Evolutionary conservation across 2,797 vertebrate genomes (phyloP).

Genomic region (Characodon lateralis): DNA sequence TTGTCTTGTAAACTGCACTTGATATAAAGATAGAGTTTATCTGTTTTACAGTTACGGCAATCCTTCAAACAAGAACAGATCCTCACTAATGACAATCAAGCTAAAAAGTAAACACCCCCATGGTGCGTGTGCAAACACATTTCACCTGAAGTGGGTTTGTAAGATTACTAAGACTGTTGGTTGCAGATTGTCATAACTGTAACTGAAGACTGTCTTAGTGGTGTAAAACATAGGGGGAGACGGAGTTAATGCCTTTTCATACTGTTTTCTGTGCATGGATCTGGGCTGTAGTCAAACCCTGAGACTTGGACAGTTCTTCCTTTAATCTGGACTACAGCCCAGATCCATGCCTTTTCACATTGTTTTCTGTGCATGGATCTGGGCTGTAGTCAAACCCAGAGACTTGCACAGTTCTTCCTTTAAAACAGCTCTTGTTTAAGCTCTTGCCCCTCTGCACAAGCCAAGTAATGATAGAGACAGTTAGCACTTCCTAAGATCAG

Average conservation of each 20-base stretch:
- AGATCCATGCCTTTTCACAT: conserved; percentile 75
- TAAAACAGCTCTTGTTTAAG: conserved; percentile 77
- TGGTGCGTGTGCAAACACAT: conserved; percentile 43
- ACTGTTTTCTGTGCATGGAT: conserved; percentile 74
- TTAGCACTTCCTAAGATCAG: conserved; percentile 39
- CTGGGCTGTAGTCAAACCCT: conserved; percentile 83
- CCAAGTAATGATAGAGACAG: conserved; percentile 48
- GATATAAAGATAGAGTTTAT: conserved; percentile 5
- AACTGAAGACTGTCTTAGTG: conserved; percentile 63
- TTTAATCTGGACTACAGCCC: no score
- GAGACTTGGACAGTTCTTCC: conserved; percentile 73
- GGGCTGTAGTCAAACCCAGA: conserved; percentile 82
- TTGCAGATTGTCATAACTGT: conserved; percentile 60
- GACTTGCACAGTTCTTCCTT: conserved; percentile 72
- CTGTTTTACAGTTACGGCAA: not conserved
- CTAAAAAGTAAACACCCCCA: conserved; percentile 21
- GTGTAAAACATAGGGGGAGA: conserved; percentile 63
- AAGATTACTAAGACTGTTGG: conserved; percentile 43
- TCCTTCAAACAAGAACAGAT: not conserved
- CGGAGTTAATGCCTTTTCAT: conserved; percentile 70
- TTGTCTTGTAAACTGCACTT: not conserved
- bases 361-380: conserved; percentile 75
- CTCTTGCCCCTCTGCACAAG: conserved; percentile 58
- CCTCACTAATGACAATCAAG: conserved; percentile 16
- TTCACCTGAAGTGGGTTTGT: conserved; percentile 49